Evolutionary conservation across 2,797 vertebrate genomes (phyloP), one percentile per base, ranked within the genome.

Genomic region (Hemibagrus guttatus): DNA sequence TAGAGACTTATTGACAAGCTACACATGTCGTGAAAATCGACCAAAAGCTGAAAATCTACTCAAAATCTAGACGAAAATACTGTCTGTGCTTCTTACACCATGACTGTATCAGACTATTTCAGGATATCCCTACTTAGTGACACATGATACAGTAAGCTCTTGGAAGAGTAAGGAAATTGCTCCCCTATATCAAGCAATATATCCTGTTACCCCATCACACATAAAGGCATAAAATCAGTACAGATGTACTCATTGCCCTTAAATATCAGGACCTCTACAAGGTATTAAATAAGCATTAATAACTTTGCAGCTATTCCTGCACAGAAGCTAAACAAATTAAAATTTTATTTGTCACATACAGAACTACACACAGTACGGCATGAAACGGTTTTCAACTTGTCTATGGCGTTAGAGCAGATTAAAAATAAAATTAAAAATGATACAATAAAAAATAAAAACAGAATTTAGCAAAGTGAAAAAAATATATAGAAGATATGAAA

Each of bases 91-190:
- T 31, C 9, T 21, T 13, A 81, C 42, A n/a, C 56, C 58, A 63
- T 61, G 23, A 68, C 5, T 26, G 46, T 31, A 83, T 83, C 46
- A 54, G 17, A 54, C 46, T 83, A 83, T 69, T 68, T 83, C 54
- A 54, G 81, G 21, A 56, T 56, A 68, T 14, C 63, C 46, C 46
- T 66, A 81, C 46, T 54, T 54, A 26, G 64, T 68, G 46, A 69
- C 64, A 83, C 5, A 31, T 83, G 64, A 56, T 59, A 83, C 81
- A 23, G 81, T 26, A 54, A 83, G 63, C 28, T 68, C 58, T 23
- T 83, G 46, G 81, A 66, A 52, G 63, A 52, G 63, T 49, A 28
- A 49, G 16, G n/a, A 56, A 83, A 68, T 52, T 42, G 23, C 49
- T 83, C n/a, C n/a, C 14, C 11, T 12, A 19, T 68, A 31, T 82